These are phyloP conservation scores for Peromyscus aztecus DNA, from an alignment of 2,797 vertebrate species.

Conservation along the genomic window DNA sequence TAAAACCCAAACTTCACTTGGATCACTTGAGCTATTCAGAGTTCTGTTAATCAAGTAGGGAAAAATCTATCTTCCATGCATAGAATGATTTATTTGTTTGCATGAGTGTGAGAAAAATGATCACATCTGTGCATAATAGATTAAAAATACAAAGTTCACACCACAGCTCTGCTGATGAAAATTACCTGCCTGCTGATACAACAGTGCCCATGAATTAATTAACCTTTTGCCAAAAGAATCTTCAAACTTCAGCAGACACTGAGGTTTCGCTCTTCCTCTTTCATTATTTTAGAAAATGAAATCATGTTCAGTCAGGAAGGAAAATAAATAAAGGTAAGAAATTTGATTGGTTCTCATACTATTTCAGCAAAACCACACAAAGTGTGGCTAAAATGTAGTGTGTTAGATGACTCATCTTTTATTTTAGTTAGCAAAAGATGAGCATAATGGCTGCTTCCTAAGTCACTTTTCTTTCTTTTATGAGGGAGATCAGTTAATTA, in stretches of 20 bases:
- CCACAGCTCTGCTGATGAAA: conserved; percentile 67
- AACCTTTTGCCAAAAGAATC: conserved; percentile 82
- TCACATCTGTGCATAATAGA: conserved; percentile 1
- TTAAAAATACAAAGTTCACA: conserved; percentile 65
- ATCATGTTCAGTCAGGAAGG: background rate
- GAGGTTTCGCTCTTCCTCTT: conserved; percentile 36
- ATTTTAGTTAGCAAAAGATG: background rate
- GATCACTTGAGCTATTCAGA: conserved; percentile 72
- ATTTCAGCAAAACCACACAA: background rate
- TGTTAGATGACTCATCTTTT: background rate
- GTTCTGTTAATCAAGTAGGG: conserved; percentile 74
- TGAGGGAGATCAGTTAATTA: background rate
- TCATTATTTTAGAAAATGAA: conserved; percentile 58
- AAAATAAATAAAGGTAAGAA: background rate
- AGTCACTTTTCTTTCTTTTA: background rate
- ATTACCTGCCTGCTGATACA: conserved; percentile 72
- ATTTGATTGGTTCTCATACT: background rate
- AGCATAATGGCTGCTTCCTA: background rate
- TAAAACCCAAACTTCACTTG: conserved; percentile 70
- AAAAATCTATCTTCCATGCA: conserved; percentile 38
- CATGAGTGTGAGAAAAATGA: conserved; percentile 75
- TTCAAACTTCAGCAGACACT: conserved; percentile 69
- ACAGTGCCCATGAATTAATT: conserved; percentile 79
- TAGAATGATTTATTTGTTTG: conserved; percentile 79
- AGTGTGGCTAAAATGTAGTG: background rate